These are phyloP conservation scores for Eilema depressum DNA, from an alignment of 2,888 invertebrate species.

Conservation along the genomic window DNA sequence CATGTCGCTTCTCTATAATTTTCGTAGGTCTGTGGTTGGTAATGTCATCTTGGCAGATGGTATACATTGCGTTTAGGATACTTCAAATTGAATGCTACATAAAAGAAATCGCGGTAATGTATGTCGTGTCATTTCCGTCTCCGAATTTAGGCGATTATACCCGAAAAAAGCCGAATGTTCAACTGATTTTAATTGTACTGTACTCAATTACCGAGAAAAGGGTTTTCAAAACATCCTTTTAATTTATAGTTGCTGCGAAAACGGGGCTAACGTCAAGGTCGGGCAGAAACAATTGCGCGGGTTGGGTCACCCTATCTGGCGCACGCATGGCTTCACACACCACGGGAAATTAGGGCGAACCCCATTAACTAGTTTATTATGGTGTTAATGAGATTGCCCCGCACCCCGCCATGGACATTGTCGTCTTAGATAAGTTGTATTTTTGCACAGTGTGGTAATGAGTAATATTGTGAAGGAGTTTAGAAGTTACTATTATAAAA, in stretches of 20 bases:
- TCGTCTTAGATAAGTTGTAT: conserved; percentile 10
- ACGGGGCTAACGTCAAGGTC: conserved; percentile 11
- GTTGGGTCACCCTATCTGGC: conserved; percentile 38
- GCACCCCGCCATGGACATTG: neutral
- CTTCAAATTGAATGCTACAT: no score
- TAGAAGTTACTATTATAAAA: no score
- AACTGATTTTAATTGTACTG: no score
- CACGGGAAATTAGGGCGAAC: conserved; percentile 42
- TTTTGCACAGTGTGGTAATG: neutral
- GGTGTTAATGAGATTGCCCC: conserved; percentile 42
- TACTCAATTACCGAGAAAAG: conserved; percentile 17
- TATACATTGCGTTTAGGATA: no score
- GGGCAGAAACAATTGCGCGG: conserved; percentile 47
- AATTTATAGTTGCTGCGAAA: conserved; percentile 15
- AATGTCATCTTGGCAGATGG: no score
- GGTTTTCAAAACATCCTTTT: conserved; percentile 16
- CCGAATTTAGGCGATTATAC: no score
- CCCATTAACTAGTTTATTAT: conserved; percentile 47
- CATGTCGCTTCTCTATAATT: no score
- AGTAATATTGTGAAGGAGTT: neutral
- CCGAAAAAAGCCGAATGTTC: no score
- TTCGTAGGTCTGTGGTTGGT: no score
- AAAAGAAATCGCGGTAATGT: no score
- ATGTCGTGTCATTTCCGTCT: no score
- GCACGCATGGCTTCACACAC: conserved; percentile 37